These are phyloP conservation scores for Zosterops pallidus DNA, from an alignment of 2,113 vertebrate genomes.

Conservation along the genomic window DNA sequence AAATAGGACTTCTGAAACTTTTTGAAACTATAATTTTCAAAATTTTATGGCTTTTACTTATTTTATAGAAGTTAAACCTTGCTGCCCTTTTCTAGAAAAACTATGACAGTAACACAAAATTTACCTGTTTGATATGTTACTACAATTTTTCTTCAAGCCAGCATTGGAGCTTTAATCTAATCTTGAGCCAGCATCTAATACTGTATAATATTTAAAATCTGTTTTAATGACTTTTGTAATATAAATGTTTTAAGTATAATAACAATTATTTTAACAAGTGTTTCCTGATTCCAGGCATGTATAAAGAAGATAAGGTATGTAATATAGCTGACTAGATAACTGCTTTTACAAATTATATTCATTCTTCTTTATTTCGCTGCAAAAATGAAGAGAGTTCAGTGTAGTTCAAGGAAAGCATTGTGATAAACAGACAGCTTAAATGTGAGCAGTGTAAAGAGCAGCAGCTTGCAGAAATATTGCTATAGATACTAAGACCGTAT, in stretches of 20 bases:
- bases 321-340: slow-evolving; percentile 70
- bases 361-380: slow-evolving; percentile 77
- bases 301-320: slow-evolving; percentile 60
- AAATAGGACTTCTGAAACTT: not conserved
- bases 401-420: slow-evolving; percentile 81
- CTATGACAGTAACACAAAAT: not conserved
- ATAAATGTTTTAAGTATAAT: slow-evolving; percentile 69
- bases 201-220: slow-evolving; percentile 62
- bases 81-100: not conserved
- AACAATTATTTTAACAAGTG: slow-evolving; percentile 72
- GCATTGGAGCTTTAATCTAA: not conserved
- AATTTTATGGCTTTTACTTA: not conserved
- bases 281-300: slow-evolving; percentile 72
- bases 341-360: slow-evolving; percentile 75
- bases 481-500: slow-evolving; percentile 78
- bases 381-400: slow-evolving; percentile 78
- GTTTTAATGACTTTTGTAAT: slow-evolving; percentile 67
- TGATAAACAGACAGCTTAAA: slow-evolving; percentile 81
- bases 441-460: slow-evolving; percentile 82
- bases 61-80: not conserved
- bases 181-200: not conserved
- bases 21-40: not conserved
- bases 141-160: slow-evolving; percentile 11
- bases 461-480: slow-evolving; percentile 81
- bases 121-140: not conserved